Conservation (phyloP, 2,113 vertebrate species). For the Nasalis larvatus region DNA sequence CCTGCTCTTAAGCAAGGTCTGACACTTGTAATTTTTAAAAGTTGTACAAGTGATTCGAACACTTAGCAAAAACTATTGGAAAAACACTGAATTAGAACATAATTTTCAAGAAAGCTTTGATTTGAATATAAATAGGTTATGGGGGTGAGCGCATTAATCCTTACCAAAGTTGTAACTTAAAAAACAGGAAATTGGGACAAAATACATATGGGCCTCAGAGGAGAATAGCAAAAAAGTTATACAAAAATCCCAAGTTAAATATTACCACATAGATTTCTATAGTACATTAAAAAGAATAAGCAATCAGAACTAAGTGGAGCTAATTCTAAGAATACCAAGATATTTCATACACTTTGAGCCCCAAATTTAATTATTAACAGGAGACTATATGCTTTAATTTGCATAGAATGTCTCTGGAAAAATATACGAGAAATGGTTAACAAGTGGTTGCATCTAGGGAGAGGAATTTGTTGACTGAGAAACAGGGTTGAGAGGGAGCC, state of each 20-base stretch:
- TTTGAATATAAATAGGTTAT: slow-evolving; percentile 18
- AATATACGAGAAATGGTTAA: neutral
- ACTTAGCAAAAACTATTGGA: neutral
- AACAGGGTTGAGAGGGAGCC: neutral
- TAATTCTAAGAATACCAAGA: neutral
- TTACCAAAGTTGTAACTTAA: slow-evolving; percentile 34
- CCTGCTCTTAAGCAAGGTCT: neutral
- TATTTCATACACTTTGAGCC: neutral
- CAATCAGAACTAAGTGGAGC: neutral
- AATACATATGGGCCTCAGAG: neutral
- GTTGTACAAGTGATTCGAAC: slow-evolving; percentile 11
- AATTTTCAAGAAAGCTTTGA: neutral
- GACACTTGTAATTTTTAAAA: neutral
- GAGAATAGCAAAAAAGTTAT: neutral
- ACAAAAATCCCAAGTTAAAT: slow-evolving; percentile 9
- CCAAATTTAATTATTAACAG: slow-evolving; percentile 19
- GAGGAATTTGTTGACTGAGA: neutral
- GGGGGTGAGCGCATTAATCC: neutral
- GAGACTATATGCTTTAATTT: neutral
- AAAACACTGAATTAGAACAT: slow-evolving; percentile 16
- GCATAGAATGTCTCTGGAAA: neutral
- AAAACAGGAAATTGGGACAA: neutral
- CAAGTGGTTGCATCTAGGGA: neutral
- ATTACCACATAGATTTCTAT: neutral
- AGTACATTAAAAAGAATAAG: slow-evolving; percentile 10